Evolutionary conservation across 2,113 vertebrate species (phyloP).

Genomic region (Clarias gariepinus): DNA sequence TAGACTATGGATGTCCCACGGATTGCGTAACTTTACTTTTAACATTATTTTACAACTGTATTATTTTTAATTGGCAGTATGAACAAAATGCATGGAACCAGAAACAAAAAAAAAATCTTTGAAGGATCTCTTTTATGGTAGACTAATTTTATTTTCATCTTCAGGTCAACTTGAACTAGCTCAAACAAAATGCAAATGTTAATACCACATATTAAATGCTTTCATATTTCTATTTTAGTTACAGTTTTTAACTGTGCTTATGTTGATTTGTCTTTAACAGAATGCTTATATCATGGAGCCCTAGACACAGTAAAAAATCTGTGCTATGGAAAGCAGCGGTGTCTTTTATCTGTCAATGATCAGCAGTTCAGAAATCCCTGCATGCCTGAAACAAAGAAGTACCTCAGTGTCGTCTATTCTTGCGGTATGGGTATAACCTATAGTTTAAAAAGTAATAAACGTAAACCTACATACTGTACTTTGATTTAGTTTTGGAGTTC

Average conservation of each 20-base stretch:
- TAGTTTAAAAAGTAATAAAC: background rate
- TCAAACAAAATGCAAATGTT: background rate
- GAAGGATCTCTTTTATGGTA: background rate
- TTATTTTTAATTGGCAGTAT: background rate
- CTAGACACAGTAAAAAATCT: constrained; percentile 79
- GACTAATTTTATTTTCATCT: background rate
- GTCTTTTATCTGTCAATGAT: constrained; percentile 77
- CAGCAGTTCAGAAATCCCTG: constrained; percentile 87
- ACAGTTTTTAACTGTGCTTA: background rate
- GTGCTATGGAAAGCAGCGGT: constrained; percentile 89
- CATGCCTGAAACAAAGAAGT: constrained; percentile 86
- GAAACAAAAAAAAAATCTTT: background rate
- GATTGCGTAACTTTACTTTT: background rate
- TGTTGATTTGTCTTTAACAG: constrained; percentile 67
- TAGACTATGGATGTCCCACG: background rate
- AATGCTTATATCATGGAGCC: constrained; percentile 86
- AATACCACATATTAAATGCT: background rate
- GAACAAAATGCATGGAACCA: background rate
- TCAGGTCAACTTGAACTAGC: background rate
- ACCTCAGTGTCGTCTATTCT: constrained; percentile 87
- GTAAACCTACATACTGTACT: background rate
- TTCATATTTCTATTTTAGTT: background rate
- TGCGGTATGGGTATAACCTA: constrained; percentile 80
- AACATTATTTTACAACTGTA: background rate
- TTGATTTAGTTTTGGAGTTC: background rate